Conservation (phyloP, 1,140 invertebrate genomes). For the Leptinotarsa undecemlineata region DNA sequence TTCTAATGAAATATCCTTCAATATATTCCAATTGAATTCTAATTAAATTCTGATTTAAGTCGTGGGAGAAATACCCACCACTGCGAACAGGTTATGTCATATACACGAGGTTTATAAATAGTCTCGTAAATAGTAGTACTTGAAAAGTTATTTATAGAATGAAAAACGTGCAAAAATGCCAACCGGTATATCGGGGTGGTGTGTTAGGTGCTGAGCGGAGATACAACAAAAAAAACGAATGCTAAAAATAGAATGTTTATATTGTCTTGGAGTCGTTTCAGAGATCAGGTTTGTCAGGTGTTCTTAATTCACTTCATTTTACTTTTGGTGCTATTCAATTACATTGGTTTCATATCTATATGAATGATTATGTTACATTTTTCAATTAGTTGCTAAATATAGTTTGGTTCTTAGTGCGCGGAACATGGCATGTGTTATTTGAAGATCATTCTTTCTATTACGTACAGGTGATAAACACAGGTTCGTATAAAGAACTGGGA, state of each 20-base stretch:
- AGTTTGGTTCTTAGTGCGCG: too few species aligned
- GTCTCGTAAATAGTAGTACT: slow-evolving; percentile 23
- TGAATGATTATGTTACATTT: too few species aligned
- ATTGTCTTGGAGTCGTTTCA: not conserved
- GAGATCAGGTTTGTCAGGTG: not conserved
- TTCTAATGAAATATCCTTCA: too few species aligned
- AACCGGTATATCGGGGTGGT: slow-evolving; percentile 29
- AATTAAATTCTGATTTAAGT: not conserved
- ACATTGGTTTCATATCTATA: too few species aligned
- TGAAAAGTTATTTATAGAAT: slow-evolving; percentile 28
- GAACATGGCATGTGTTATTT: too few species aligned
- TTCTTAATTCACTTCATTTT: not conserved
- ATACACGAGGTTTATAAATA: slow-evolving; percentile 19
- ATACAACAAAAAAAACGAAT: not conserved
- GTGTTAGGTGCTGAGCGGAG: not conserved
- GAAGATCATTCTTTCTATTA: too few species aligned
- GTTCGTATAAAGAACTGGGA: too few species aligned
- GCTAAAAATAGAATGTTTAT: slow-evolving; percentile 4
- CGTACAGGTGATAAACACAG: too few species aligned
- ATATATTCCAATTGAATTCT: too few species aligned
- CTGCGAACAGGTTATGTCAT: slow-evolving; percentile 28
- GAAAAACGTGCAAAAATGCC: slow-evolving; percentile 28
- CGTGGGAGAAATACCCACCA: slow-evolving; percentile 7
- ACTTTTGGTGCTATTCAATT: not conserved
- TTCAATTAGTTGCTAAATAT: too few species aligned